Conservation (phyloP, 2,797 vertebrate species). For the Muscicapa comitata region DNA sequence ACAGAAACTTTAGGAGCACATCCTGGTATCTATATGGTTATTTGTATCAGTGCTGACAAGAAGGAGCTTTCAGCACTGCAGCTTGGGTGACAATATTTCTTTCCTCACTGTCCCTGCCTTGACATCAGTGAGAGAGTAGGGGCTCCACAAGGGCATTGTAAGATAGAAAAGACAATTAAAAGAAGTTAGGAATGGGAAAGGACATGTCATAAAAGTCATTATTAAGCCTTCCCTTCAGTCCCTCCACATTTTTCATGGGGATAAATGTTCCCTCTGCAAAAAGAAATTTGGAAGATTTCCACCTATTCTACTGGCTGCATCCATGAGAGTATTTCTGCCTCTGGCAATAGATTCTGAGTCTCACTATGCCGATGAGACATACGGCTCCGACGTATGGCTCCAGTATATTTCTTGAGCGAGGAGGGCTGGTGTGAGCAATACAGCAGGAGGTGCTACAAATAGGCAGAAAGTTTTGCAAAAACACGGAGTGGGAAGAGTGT, state of each 20-base stretch:
- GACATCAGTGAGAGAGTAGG: background rate
- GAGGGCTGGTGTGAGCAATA: conserved; percentile 60
- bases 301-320: conserved; percentile 51
- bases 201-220: conserved; percentile 20
- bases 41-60: conserved; percentile 41
- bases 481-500: conserved; percentile 57
- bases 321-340: conserved; percentile 59
- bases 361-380: conserved; percentile 45
- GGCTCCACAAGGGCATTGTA: background rate
- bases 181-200: conserved; percentile 14
- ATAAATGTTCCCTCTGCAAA: conserved; percentile 34
- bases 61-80: conserved; percentile 33
- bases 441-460: conserved; percentile 66
- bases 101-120: conserved; percentile 27
- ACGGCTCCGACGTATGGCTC: conserved; percentile 49
- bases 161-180: conserved; percentile 23
- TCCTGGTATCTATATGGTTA: conserved; percentile 37
- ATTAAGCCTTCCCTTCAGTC: conserved; percentile 25
- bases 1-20: conserved; percentile 5
- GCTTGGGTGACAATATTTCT: conserved; percentile 49
- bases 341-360: conserved; percentile 54
- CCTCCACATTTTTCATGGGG: conserved; percentile 19
- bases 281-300: conserved; percentile 56
- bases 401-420: conserved; percentile 49
- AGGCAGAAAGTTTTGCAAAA: conserved; percentile 67